Percentiles rank a stretch among this genome's conserved stretches.
Evolutionary conservation across 2,113 vertebrate genomes (phyloP).

Genomic region (Catharus fuscescens): DNA sequence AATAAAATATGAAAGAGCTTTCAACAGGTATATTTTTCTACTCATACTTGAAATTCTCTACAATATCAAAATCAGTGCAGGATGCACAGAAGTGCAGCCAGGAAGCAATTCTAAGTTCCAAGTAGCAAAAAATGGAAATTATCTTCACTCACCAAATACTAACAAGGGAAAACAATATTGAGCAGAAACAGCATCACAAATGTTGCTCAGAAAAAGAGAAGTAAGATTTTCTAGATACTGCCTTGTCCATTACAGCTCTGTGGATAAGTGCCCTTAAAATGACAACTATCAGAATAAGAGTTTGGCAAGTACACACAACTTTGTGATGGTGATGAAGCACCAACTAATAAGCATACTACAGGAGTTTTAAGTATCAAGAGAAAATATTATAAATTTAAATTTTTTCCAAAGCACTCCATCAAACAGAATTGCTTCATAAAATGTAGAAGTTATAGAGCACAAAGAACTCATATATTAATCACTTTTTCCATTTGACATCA

Average conservation of each 20-base stretch:
- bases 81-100: neutral
- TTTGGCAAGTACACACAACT: neutral
- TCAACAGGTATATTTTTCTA: neutral
- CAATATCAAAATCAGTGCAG: neutral
- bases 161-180: neutral
- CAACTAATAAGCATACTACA: neutral
- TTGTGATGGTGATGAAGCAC: neutral
- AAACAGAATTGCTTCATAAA: neutral
- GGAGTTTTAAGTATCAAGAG: neutral
- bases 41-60: neutral
- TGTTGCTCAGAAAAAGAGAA: neutral
- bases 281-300: neutral
- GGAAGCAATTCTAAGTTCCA: neutral
- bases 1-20: neutral
- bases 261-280: neutral
- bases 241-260: neutral
- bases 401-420: neutral
- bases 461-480: neutral
- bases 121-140: neutral
- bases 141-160: neutral
- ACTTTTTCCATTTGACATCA: constrained; percentile 10
- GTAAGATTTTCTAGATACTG: neutral
- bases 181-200: neutral
- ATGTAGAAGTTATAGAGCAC: neutral
- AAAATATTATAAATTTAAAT: neutral